Conservation (phyloP, 1,140 invertebrate species). For the Aplysia californica region DNA sequence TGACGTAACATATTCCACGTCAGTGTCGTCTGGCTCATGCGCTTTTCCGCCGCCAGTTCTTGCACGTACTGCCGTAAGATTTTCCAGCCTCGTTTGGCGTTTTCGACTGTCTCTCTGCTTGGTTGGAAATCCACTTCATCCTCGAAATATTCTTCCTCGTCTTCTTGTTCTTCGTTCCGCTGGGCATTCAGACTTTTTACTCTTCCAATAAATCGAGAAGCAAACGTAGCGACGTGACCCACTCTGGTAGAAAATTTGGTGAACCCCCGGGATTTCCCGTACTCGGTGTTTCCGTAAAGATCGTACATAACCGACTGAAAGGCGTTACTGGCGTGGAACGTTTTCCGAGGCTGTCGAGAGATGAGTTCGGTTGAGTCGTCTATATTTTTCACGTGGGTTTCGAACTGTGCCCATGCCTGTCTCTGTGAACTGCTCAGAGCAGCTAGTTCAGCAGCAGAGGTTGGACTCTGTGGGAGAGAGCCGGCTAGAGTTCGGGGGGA, state of each 20-base stretch:
- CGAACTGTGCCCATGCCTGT: constrained; percentile 39
- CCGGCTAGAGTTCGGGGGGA: too few species aligned
- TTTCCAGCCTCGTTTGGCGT: constrained; percentile 43
- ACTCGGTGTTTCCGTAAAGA: constrained; percentile 42
- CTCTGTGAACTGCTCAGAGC: too few species aligned
- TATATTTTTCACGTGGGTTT: constrained; percentile 41
- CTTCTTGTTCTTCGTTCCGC: constrained; percentile 13
- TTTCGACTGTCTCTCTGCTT: constrained; percentile 29
- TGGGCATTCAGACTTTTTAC: constrained; percentile 10
- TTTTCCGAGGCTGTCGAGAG: constrained; percentile 27
- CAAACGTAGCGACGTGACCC: constrained; percentile 27
- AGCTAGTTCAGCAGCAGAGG: too few species aligned
- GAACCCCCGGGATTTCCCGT: constrained; percentile 33
- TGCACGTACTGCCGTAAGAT: constrained; percentile 38
- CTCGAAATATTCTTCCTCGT: constrained; percentile 3
- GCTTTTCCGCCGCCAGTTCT: constrained; percentile 34
- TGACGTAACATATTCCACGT: constrained; percentile 44
- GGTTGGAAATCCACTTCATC: constrained; percentile 11
- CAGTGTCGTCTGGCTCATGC: constrained; percentile 30
- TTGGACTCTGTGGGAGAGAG: too few species aligned
- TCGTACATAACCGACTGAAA: constrained; percentile 49
- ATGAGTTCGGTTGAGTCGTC: constrained; percentile 33
- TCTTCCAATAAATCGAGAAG: constrained; percentile 26
- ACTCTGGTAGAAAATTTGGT: constrained; percentile 17
- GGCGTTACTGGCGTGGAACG: constrained; percentile 39